A percentile compares a stretch with the other conserved stretches of the same genome.
Evolutionary conservation across 64 coral and sea anemone species (phyloP).

Genomic region (Anthopleura sola): DNA sequence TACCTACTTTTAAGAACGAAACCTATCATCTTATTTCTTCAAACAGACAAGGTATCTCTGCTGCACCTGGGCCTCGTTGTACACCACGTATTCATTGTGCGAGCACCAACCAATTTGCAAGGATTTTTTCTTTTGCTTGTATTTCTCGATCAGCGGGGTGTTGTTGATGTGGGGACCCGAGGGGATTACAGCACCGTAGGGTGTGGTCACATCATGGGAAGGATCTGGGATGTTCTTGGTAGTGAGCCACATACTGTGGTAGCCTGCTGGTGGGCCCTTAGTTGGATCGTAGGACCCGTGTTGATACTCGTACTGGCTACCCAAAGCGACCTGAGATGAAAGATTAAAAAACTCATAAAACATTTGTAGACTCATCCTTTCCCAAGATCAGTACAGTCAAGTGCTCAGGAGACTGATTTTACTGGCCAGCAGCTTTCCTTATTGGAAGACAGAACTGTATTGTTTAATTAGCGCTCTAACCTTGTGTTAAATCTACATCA

Average conservation of each 20-base stretch:
- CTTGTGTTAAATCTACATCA: no score
- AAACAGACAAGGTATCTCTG: slow-evolving; percentile 55
- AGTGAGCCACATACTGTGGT: slow-evolving; percentile 58
- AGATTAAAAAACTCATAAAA: no score
- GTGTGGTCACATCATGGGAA: slow-evolving; percentile 68
- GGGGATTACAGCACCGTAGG: slow-evolving; percentile 66
- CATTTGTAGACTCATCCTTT: no score
- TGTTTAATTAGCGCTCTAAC: no score
- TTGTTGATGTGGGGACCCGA: slow-evolving; percentile 52
- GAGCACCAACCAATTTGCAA: not conserved
- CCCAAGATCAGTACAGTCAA: no score
- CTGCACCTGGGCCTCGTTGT: slow-evolving; percentile 68
- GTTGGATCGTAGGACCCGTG: not conserved
- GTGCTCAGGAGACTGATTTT: no score
- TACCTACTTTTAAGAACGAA: not conserved
- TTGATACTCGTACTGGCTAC: slow-evolving; percentile 13
- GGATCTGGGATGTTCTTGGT: slow-evolving; percentile 49
- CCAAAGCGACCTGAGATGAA: slow-evolving; percentile 51
- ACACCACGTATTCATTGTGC: slow-evolving; percentile 75
- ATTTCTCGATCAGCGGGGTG: slow-evolving; percentile 36
- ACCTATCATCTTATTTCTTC: not conserved
- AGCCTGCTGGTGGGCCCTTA: slow-evolving; percentile 38
- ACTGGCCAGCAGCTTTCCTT: no score
- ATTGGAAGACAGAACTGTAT: no score
- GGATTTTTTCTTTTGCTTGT: not conserved